phyloP scores from a whole-genome alignment of 2,888 invertebrate genomes.

The Leucoptera coffeella region DNA sequence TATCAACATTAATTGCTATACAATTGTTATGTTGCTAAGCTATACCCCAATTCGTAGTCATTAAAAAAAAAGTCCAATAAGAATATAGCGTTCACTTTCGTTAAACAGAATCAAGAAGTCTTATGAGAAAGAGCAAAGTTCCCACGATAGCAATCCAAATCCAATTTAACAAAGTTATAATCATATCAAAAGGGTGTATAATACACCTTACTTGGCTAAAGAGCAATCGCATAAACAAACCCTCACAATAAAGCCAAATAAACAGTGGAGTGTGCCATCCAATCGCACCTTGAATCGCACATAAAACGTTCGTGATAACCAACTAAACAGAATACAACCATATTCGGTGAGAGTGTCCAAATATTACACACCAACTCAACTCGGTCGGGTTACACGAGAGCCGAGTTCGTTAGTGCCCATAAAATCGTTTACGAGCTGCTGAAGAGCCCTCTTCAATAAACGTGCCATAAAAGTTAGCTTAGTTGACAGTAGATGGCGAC shows the following conservation, averaged over 20 bases:
- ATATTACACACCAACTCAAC: slow-evolving; percentile 42
- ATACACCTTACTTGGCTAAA: slow-evolving; percentile 48
- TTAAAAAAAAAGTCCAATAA: slow-evolving; percentile 6
- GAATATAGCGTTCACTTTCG: slow-evolving; percentile 14
- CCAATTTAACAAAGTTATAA: slow-evolving; percentile 45
- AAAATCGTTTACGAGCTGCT: slow-evolving; percentile 53
- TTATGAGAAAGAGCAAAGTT: slow-evolving; percentile 12
- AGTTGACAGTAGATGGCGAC: slow-evolving; percentile 48
- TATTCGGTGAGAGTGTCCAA: slow-evolving; percentile 40
- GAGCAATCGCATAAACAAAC: slow-evolving; percentile 54
- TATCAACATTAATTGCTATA: too few relatives aligned
- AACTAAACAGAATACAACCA: slow-evolving; percentile 45
- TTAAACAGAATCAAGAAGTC: neutral
- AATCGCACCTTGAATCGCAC: slow-evolving; percentile 54
- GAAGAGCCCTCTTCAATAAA: slow-evolving; percentile 53
- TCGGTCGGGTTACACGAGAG: slow-evolving; percentile 46
- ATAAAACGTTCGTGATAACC: slow-evolving; percentile 48
- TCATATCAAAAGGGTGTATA: slow-evolving; percentile 48
- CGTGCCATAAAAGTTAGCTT: slow-evolving; percentile 50
- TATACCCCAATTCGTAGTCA: neutral
- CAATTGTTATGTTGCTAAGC: too few relatives aligned
- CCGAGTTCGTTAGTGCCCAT: slow-evolving; percentile 47
- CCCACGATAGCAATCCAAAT: slow-evolving; percentile 31
- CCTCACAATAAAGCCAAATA: slow-evolving; percentile 53
- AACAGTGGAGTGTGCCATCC: slow-evolving; percentile 51